A percentile compares a stretch with the other conserved stretches of the same genome.
phyloP scores from a whole-genome alignment of 2,797 vertebrate species.

The Rhinichthys osculus region DNA sequence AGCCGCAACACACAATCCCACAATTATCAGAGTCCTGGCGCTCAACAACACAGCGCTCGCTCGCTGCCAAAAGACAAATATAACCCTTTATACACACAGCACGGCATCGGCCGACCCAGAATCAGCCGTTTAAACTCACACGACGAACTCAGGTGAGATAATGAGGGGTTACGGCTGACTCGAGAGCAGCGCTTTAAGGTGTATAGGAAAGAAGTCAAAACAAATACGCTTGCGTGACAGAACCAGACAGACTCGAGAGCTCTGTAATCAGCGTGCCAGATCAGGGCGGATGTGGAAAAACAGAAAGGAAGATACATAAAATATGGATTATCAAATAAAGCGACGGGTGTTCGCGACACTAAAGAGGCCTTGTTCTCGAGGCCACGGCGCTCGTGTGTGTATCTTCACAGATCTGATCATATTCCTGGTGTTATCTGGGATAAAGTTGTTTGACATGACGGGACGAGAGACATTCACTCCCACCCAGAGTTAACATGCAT shows the following conservation, averaged over 20 bases:
- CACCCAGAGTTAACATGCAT: neutral
- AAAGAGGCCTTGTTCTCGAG: conserved; percentile 2
- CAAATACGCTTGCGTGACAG: conserved; percentile 60
- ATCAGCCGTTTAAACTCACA: conserved; percentile 15
- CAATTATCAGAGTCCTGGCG: conserved; percentile 48
- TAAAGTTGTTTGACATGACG: conserved; percentile 44
- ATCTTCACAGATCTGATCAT: conserved; percentile 45
- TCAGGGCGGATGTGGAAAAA: conserved; percentile 48
- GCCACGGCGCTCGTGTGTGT: neutral
- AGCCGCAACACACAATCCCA: conserved; percentile 52
- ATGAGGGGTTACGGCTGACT: conserved; percentile 4
- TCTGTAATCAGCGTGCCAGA: conserved; percentile 47
- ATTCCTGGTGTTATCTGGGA: conserved; percentile 37
- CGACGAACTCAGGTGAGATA: conserved; percentile 25
- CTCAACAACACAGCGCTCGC: conserved; percentile 4
- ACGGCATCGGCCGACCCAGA: conserved; percentile 7
- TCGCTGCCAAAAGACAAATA: conserved; percentile 45
- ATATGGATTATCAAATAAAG: neutral
- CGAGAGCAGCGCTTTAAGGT: conserved; percentile 12
- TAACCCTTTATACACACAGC: conserved; percentile 18
- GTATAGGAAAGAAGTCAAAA: conserved; percentile 50
- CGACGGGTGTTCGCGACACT: neutral
- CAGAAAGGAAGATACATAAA: conserved; percentile 42
- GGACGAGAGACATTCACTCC: conserved; percentile 42
- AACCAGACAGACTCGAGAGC: conserved; percentile 50